These are phyloP conservation scores for Urophycis tenuis DNA, from an alignment of 2,797 vertebrate genomes.

Conservation along the genomic window DNA sequence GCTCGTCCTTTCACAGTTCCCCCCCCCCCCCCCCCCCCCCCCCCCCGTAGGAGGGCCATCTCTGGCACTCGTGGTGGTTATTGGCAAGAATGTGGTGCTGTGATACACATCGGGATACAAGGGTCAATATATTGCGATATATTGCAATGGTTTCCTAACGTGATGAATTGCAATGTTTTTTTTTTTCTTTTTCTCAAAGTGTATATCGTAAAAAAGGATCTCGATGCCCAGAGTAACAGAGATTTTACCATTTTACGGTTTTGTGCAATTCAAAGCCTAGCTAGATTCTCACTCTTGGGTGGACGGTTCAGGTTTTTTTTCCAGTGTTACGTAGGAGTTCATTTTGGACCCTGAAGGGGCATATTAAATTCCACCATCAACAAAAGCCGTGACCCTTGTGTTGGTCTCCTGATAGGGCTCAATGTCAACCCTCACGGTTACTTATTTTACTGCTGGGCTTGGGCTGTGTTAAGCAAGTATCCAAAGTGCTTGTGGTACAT, in stretches of 20 bases:
- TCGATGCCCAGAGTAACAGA: not conserved
- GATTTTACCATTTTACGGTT: not conserved
- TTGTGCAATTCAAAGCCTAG: no score
- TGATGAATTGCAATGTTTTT: no score
- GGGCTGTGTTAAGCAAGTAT: not conserved
- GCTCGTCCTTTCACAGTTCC: not conserved
- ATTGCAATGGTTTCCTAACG: no score
- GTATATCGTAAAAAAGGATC: not conserved
- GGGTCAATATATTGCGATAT: not conserved
- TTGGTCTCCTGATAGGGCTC: constrained; percentile 57
- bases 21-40: no score
- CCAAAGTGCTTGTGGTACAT: not conserved
- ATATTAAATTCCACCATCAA: constrained; percentile 28
- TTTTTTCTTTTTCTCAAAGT: no score
- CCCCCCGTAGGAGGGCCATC: not conserved
- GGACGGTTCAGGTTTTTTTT: not conserved
- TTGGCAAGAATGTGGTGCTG: not conserved
- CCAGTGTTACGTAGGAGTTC: not conserved
- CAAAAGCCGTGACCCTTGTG: constrained; percentile 61
- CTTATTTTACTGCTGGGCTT: not conserved
- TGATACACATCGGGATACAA: not conserved
- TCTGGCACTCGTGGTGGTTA: not conserved
- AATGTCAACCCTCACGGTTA: not conserved
- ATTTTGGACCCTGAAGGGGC: constrained; percentile 15
- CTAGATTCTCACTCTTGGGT: not conserved